Conservation (phyloP, 37 sponge, comb jelly and placozoan species). For the Hormiphora californensis region DNA sequence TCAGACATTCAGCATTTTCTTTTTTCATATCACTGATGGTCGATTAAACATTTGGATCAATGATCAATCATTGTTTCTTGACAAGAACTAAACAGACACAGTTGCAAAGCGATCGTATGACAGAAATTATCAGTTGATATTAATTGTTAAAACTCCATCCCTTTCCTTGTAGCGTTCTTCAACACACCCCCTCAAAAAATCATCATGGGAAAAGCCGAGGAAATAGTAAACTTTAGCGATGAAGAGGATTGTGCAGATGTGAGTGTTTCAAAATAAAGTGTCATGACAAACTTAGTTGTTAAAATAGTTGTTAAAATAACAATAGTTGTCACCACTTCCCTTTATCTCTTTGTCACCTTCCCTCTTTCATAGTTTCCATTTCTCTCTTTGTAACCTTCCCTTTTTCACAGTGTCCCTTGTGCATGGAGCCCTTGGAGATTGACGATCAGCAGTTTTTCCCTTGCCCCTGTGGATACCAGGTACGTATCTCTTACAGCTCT, state of each 20-base stretch:
- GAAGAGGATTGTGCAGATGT: constrained; percentile 48
- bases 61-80: no score
- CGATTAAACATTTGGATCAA: no score
- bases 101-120: no score
- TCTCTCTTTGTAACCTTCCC: background rate
- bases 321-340: background rate
- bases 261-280: background rate
- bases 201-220: constrained; percentile 54
- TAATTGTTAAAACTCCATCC: no score
- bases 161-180: no score
- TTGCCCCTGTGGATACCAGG: constrained; percentile 92
- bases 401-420: constrained; percentile 82
- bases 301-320: background rate
- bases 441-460: constrained; percentile 96
- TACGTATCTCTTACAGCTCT: background rate
- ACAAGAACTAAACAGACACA: no score
- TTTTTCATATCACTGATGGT: no score
- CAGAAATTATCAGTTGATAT: no score
- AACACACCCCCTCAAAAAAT: no score
- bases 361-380: background rate
- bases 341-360: background rate
- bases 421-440: constrained; percentile 84
- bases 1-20: no score
- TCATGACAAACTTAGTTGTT: background rate
- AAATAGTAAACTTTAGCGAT: constrained; percentile 18